phyloP scores from a whole-genome alignment of 2,888 invertebrate genomes.

The Acrocyrtus sp. region DNA sequence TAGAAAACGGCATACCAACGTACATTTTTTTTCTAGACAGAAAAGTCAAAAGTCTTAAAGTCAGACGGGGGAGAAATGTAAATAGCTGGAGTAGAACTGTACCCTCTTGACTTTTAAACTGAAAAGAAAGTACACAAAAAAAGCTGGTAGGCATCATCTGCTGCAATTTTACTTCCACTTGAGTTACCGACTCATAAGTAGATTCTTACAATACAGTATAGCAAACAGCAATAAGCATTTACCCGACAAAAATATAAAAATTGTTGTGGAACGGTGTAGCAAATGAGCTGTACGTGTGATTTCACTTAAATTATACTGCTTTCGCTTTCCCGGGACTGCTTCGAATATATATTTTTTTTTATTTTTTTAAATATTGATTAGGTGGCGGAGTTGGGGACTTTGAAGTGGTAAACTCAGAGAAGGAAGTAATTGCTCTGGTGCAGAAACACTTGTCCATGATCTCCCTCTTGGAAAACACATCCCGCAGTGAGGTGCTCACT shows the following conservation, averaged over 20 bases:
- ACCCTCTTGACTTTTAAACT: slow-evolving; percentile 23
- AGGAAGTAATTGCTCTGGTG: slow-evolving; percentile 51
- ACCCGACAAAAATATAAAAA: too few species aligned
- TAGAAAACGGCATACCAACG: not conserved
- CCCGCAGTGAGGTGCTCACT: slow-evolving; percentile 51
- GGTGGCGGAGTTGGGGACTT: slow-evolving; percentile 54
- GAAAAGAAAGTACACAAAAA: slow-evolving; percentile 1
- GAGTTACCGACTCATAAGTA: too few species aligned
- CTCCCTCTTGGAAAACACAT: slow-evolving; percentile 49
- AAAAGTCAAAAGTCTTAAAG: too few species aligned
- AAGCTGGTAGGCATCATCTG: too few species aligned
- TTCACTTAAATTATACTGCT: slow-evolving; percentile 12
- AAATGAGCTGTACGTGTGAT: slow-evolving; percentile 13
- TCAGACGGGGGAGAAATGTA: too few species aligned
- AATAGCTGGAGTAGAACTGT: too few species aligned
- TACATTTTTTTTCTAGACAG: not conserved
- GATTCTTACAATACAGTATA: too few species aligned
- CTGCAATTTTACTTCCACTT: too few species aligned
- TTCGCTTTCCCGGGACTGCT: not conserved
- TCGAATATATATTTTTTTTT: not conserved
- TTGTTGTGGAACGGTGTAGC: not conserved
- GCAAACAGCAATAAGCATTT: too few species aligned
- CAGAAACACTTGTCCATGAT: slow-evolving; percentile 53
- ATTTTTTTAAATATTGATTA: slow-evolving; percentile 1
- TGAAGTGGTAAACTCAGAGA: slow-evolving; percentile 46